Conservation (phyloP, 37 sponge, comb jelly and placozoan species). For the Halichondria panicea region DNA sequence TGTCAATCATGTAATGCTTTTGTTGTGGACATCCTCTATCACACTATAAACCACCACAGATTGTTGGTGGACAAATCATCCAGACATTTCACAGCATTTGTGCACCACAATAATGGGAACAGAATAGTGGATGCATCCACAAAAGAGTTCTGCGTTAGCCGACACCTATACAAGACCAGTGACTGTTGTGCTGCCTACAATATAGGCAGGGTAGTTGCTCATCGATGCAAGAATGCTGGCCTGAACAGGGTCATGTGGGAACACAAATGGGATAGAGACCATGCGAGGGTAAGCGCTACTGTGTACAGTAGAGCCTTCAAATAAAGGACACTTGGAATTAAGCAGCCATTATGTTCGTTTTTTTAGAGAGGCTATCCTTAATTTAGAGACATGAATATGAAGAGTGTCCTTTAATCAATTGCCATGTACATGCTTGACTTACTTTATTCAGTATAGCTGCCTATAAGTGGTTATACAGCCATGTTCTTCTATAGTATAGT, state of each 20-base stretch:
- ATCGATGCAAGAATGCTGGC: conserved; percentile 63
- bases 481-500: too few species aligned
- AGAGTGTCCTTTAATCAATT: too few species aligned
- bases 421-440: too few species aligned
- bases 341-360: too few species aligned
- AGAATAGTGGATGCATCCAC: conserved; percentile 84
- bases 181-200: conserved; percentile 86
- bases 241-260: conserved; percentile 85
- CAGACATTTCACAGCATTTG: conserved; percentile 75
- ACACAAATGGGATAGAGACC: conserved; percentile 32
- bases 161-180: conserved; percentile 84
- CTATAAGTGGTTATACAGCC: too few species aligned
- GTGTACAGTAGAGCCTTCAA: too few species aligned
- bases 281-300: conserved; percentile 48
- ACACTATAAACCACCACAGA: conserved; percentile 13
- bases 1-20: neutral
- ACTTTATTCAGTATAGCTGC: too few species aligned
- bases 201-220: conserved; percentile 79
- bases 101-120: conserved; percentile 74
- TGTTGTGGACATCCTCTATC: neutral
- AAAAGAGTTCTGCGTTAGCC: conserved; percentile 78
- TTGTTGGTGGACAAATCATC: conserved; percentile 52
- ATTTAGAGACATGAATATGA: too few species aligned
- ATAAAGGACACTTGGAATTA: too few species aligned
- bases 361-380: too few species aligned